Evolutionary conservation across 53 echinoderm and acorn worm genomes (phyloP).

Genomic region (Crossaster papposus): DNA sequence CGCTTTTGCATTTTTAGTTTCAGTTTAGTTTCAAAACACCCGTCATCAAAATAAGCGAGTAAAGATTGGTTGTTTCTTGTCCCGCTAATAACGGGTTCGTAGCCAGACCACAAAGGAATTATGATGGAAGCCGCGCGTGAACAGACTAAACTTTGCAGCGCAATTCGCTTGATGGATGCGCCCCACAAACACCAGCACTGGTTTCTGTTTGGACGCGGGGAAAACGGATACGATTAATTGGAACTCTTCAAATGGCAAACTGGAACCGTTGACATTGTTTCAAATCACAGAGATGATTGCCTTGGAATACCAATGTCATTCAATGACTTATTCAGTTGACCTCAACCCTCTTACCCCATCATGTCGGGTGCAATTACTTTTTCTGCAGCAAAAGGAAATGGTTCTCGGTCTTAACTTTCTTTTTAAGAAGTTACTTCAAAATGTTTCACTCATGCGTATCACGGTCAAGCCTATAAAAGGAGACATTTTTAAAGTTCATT

Average conservation of each 20-base stretch:
- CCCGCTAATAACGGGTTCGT: not conserved
- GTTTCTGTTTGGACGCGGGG: constrained; percentile 2
- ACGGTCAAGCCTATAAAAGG: too few relatives aligned
- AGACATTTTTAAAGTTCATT: too few relatives aligned
- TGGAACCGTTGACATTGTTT: not conserved
- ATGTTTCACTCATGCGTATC: too few relatives aligned
- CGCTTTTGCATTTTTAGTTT: constrained; percentile 15
- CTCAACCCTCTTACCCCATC: not conserved
- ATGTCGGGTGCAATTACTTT: too few relatives aligned
- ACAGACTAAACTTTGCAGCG: constrained; percentile 2
- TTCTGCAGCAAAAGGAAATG: too few relatives aligned
- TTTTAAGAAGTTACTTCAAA: too few relatives aligned
- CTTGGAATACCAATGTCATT: not conserved
- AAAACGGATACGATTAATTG: constrained; percentile 9
- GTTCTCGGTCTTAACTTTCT: too few relatives aligned
- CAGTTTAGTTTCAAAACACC: constrained; percentile 12
- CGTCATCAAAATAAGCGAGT: constrained; percentile 23
- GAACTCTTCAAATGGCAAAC: not conserved
- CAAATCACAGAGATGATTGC: not conserved
- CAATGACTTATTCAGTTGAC: not conserved
- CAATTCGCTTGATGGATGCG: not conserved
- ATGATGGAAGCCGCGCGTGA: constrained; percentile 23
- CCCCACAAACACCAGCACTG: not conserved
- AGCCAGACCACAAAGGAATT: not conserved
- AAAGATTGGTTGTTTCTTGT: constrained; percentile 20